Base-by-base conservation (phyloP, 2,113 vertebrate genomes). In the Boleophthalmus pectinirostris region DNA sequence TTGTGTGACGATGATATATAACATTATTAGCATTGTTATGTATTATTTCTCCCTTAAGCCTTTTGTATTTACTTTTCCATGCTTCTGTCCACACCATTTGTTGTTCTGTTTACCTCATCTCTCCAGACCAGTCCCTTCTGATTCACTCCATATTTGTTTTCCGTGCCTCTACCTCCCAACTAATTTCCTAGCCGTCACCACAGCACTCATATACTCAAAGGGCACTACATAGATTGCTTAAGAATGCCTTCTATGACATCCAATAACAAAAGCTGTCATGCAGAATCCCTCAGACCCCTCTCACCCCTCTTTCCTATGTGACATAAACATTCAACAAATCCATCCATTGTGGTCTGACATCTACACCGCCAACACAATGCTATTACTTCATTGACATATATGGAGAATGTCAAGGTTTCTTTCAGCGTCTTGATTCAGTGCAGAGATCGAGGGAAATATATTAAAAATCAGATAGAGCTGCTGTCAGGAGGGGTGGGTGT, bases 121-220 rank as follows among this genome's bases (percentile, higher is more conserved):
- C 38, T 1, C 16, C 33, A 20, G 18, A 16, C 66, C 15, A n/a
- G 1, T 43, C 29, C 4, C 43, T 3, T 20, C 16, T 71, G 46
- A 24, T 21, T 35, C 23, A 7, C 73, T 5, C 25, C 15, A 20
- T 64, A 38, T 78, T 69, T 69, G 16, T 69, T 72, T 75, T 21
- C 46, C 15, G 54, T 11, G 24, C 72, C 72, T n/a, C 18, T 1
- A 20, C 23, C 0, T 3, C 66, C 63, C 75, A 74, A 56, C 57
- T 74, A 74, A 79, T 85, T 80, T 85, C 69, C 70, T 72, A 71
- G 49, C 51, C 63, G 23, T 51, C 7, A 0, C 61, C 1, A 14
- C 47, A 46, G 63, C 61, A 67, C 67, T 25, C 54, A 7, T 68
- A 38, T 60, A 68, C n/a, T 49, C 63, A 71, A 15, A 57, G 35